phyloP scores from a whole-genome alignment of 2,797 vertebrate genomes.

The Dromococcyx pavoninus region DNA sequence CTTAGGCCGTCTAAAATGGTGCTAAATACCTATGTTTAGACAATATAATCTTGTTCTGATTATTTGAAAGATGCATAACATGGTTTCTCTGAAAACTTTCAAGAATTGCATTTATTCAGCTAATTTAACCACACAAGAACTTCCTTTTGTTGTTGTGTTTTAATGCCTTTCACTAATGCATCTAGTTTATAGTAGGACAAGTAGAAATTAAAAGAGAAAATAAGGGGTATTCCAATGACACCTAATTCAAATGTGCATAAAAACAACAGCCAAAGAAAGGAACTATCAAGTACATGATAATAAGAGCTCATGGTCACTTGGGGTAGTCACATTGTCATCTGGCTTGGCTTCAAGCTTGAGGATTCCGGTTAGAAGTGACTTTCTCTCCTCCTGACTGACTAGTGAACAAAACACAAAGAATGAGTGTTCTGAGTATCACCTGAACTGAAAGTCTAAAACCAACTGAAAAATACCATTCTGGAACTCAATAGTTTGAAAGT shows the following conservation, averaged over 20 bases:
- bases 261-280: background rate
- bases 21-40: background rate
- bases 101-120: background rate
- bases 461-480: background rate
- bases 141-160: background rate
- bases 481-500: background rate
- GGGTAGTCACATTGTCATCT: background rate
- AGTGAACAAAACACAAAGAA: rapidly evolving
- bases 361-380: background rate
- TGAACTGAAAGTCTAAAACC: background rate
- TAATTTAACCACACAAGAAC: background rate
- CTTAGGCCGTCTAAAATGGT: background rate
- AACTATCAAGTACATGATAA: background rate
- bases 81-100: background rate
- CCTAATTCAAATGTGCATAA: background rate
- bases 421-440: background rate
- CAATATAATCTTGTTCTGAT: background rate
- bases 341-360: background rate
- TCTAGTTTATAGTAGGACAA: background rate
- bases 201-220: background rate
- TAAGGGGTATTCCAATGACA: background rate
- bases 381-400: rapidly evolving
- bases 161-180: background rate
- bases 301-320: background rate
- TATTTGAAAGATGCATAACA: background rate